Percentiles rank a stretch among this genome's conserved stretches.
Evolutionary conservation across 2,888 invertebrate genomes (phyloP).

Genomic region (Stegana nigrithorax): DNA sequence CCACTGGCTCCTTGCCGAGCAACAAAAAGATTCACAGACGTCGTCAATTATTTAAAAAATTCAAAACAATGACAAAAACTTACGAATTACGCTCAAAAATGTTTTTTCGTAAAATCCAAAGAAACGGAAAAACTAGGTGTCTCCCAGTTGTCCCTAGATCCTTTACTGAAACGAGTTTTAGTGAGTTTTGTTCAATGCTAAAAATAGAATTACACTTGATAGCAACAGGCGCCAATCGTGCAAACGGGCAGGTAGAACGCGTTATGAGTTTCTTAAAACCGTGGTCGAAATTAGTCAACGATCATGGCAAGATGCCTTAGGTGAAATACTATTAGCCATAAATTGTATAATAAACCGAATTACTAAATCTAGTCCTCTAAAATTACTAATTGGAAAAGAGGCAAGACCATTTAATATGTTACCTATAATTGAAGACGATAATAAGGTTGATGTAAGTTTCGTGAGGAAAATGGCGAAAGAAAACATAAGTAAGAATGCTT

Average conservation of each 20-base stretch:
- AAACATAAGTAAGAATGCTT: constrained; percentile 11
- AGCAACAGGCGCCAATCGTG: constrained; percentile 30
- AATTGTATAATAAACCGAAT: constrained; percentile 15
- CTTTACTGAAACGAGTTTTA: constrained; percentile 17
- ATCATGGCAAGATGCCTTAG: constrained; percentile 3
- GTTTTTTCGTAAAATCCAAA: constrained; percentile 29
- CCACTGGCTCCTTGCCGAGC: no score
- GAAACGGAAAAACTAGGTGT: constrained; percentile 31
- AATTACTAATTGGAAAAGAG: constrained; percentile 20
- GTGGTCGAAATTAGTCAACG: neutral
- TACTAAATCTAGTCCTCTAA: constrained; percentile 11
- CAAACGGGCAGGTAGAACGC: constrained; percentile 31
- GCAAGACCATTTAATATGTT: constrained; percentile 3
- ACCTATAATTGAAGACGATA: neutral
- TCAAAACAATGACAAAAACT: constrained; percentile 16
- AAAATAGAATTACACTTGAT: constrained; percentile 30
- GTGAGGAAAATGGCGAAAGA: neutral
- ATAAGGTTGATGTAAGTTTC: constrained; percentile 3
- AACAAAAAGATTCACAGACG: no score
- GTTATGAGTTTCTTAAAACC: constrained; percentile 25
- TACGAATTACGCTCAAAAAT: constrained; percentile 17
- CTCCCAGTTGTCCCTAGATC: constrained; percentile 29
- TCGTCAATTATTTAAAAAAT: constrained; percentile 6
- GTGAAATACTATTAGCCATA: constrained; percentile 10
- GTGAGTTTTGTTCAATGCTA: constrained; percentile 25